Conservation (phyloP, 53 echinoderm and acorn worm genomes). For the Astropecten irregularis region DNA sequence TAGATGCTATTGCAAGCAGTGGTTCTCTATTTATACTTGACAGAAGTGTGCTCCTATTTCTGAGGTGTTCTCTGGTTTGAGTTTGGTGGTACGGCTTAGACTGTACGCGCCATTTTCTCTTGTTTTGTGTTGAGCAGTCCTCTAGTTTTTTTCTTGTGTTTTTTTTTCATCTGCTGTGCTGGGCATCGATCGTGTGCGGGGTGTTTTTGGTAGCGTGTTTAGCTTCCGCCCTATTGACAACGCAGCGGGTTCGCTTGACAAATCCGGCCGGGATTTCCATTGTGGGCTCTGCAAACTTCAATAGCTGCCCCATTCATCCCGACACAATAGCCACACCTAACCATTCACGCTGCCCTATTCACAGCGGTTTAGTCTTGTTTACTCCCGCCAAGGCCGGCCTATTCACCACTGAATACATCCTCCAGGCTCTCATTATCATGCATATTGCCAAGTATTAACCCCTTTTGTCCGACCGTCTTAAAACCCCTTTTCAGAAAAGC, state of each 20-base stretch:
- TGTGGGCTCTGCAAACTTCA: slow-evolving; percentile 49
- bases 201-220: slow-evolving; percentile 50
- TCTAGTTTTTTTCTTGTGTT: background rate
- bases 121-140: background rate
- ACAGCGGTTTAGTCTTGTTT: slow-evolving; percentile 62
- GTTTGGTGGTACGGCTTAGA: too few species aligned
- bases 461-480: slow-evolving; percentile 32
- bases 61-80: background rate
- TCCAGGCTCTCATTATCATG: slow-evolving; percentile 51
- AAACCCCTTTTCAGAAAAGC: slow-evolving; percentile 22
- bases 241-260: slow-evolving; percentile 27
- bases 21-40: background rate
- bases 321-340: slow-evolving; percentile 56
- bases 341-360: slow-evolving; percentile 40
- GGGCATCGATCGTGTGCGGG: slow-evolving; percentile 19
- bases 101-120: too few species aligned
- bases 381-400: slow-evolving; percentile 61
- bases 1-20: background rate
- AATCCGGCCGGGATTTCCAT: slow-evolving; percentile 41
- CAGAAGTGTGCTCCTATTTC: background rate
- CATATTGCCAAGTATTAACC: slow-evolving; percentile 63
- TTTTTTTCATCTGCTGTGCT: background rate
- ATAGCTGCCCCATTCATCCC: slow-evolving; percentile 20
- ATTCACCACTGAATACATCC: slow-evolving; percentile 32
- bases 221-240: slow-evolving; percentile 58